phyloP scores from a whole-genome alignment of 2,888 invertebrate genomes.

The Drosophila pegasa region DNA sequence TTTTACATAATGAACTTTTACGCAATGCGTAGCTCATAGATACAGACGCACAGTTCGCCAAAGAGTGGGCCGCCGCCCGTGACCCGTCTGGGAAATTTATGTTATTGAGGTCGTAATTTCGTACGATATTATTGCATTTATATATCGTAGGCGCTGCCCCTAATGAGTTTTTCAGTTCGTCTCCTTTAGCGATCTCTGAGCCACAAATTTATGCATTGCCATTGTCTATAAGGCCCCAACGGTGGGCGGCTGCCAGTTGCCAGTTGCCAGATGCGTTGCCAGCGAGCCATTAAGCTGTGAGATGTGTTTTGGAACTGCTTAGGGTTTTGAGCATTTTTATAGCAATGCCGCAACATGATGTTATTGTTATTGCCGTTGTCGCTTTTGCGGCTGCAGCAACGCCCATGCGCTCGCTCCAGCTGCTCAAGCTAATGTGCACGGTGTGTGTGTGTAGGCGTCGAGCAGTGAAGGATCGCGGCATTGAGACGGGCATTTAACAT shows the following conservation, averaged over 20 bases:
- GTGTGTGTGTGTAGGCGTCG: conserved; percentile 43
- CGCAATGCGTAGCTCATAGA: conserved; percentile 72
- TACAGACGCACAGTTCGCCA: conserved; percentile 38
- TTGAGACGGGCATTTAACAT: conserved; percentile 15
- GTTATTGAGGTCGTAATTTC: conserved; percentile 75
- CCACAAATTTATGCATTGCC: conserved; percentile 70
- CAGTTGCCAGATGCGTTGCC: conserved; percentile 25
- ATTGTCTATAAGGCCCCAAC: conserved; percentile 61
- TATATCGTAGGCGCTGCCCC: conserved; percentile 74
- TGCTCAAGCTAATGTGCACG: background rate
- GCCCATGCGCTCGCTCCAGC: conserved; percentile 34
- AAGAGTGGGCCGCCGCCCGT: background rate
- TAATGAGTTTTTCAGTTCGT: conserved; percentile 72
- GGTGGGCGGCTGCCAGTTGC: conserved; percentile 42
- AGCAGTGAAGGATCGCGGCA: conserved; percentile 28
- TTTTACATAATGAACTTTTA: conserved; percentile 66
- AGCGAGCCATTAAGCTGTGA: conserved; percentile 45
- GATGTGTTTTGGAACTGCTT: conserved; percentile 50
- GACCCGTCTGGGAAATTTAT: conserved; percentile 59
- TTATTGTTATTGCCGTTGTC: conserved; percentile 28
- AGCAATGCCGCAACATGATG: conserved; percentile 29
- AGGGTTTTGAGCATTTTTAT: conserved; percentile 55
- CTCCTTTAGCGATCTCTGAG: conserved; percentile 35
- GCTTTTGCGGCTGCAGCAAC: conserved; percentile 33
- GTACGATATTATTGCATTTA: conserved; percentile 72